A percentile compares a stretch with the other conserved stretches of the same genome.
These are phyloP conservation scores for Germaria angustata DNA, from an alignment of 2,888 invertebrate species.

Conservation along the genomic window DNA sequence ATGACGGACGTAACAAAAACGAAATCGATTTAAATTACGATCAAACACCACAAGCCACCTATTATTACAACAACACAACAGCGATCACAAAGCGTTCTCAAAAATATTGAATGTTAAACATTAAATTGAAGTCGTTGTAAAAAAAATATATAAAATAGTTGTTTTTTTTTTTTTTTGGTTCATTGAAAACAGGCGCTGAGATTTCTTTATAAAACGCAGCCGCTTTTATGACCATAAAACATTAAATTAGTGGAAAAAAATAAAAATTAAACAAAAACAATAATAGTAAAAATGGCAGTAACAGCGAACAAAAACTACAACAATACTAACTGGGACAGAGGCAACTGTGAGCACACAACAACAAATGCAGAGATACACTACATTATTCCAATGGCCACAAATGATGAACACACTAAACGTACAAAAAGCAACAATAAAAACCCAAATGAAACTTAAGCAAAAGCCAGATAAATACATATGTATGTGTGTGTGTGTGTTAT, in stretches of 20 bases:
- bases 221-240: slow-evolving; percentile 49
- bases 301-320: slow-evolving; percentile 3
- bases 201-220: slow-evolving; percentile 46
- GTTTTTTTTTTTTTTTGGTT: not conserved
- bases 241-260: slow-evolving; percentile 35
- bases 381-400: slow-evolving; percentile 36
- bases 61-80: not conserved
- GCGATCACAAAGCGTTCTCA: slow-evolving; percentile 7
- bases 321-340: slow-evolving; percentile 10
- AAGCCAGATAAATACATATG: slow-evolving; percentile 15
- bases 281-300: slow-evolving; percentile 5
- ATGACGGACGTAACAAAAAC: slow-evolving; percentile 12
- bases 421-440: slow-evolving; percentile 25
- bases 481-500: not conserved
- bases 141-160: slow-evolving; percentile 1
- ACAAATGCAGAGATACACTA: slow-evolving; percentile 26
- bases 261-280: not conserved
- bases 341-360: slow-evolving; percentile 21
- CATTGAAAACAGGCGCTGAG: slow-evolving; percentile 40
- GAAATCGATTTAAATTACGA: not conserved
- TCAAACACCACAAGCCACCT: not conserved
- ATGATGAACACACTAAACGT: slow-evolving; percentile 23
- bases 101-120: slow-evolving; percentile 32
- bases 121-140: slow-evolving; percentile 32
- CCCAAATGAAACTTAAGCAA: slow-evolving; percentile 31